phyloP scores from a whole-genome alignment of 2,888 invertebrate genomes.

The Miltochrista miniata region DNA sequence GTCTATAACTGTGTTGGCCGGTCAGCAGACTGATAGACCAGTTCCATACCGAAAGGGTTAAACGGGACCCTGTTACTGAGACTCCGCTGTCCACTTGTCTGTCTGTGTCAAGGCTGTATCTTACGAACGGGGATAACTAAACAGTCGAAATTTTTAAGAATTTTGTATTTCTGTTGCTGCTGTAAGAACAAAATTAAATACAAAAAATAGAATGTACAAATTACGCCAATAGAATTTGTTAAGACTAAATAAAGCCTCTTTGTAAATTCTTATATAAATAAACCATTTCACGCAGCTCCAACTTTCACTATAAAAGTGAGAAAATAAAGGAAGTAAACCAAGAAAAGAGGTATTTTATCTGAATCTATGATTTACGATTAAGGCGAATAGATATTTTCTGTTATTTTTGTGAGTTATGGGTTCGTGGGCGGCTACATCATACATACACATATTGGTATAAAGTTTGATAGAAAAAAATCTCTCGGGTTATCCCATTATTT shows the following conservation, averaged over 20 bases:
- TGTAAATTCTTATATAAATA: slow-evolving; percentile 77
- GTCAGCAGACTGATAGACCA: too few relatives aligned
- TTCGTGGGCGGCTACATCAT: slow-evolving; percentile 2
- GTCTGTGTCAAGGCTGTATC: too few relatives aligned
- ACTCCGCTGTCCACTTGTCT: too few relatives aligned
- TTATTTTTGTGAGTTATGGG: slow-evolving; percentile 55
- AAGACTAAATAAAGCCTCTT: slow-evolving; percentile 53
- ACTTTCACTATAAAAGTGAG: slow-evolving; percentile 68
- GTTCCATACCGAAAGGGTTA: too few relatives aligned
- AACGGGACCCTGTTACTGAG: too few relatives aligned
- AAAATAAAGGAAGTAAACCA: slow-evolving; percentile 62
- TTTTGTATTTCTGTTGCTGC: too few relatives aligned
- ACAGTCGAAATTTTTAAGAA: too few relatives aligned
- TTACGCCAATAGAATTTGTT: slow-evolving; percentile 41
- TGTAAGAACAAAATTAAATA: too few relatives aligned
- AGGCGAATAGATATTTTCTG: slow-evolving; percentile 58
- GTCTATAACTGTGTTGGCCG: too few relatives aligned
- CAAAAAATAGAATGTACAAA: too few relatives aligned
- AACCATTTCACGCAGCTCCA: slow-evolving; percentile 65
- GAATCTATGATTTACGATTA: slow-evolving; percentile 67
- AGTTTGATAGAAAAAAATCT: slow-evolving; percentile 1
- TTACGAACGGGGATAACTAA: too few relatives aligned
- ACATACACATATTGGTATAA: slow-evolving; percentile 7
- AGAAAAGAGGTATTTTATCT: slow-evolving; percentile 58
- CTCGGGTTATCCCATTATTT: not conserved